phyloP scores from a whole-genome alignment of 2,888 invertebrate genomes.

The Ryuthela nishihirai region DNA sequence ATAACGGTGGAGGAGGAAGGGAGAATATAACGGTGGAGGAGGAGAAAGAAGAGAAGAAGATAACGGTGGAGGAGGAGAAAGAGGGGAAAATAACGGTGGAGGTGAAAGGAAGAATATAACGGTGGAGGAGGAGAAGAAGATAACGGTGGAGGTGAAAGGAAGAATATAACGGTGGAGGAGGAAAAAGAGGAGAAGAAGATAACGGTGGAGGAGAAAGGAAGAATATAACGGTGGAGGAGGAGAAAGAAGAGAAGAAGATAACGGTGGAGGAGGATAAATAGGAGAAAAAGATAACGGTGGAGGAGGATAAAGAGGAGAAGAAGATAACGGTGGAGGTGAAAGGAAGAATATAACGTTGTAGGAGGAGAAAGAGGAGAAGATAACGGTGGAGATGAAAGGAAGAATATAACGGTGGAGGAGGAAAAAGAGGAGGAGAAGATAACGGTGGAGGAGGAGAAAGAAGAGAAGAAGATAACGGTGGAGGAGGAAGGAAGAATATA shows the following conservation, averaged over 20 bases:
- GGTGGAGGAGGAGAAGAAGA: neutral
- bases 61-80: neutral
- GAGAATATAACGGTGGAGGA: neutral
- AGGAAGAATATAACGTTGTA: neutral
- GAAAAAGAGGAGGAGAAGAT: neutral
- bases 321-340: neutral
- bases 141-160: neutral
- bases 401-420: neutral
- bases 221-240: neutral
- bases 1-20: neutral
- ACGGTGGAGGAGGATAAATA: neutral
- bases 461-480: neutral
- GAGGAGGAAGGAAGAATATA: neutral
- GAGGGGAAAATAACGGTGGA: neutral
- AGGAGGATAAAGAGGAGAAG: neutral
- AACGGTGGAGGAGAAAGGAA: neutral
- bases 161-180: neutral
- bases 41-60: neutral
- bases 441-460: neutral
- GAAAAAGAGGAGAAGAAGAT: neutral
- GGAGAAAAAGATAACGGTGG: neutral
- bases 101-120: neutral
- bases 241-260: neutral
- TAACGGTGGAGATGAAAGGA: neutral
- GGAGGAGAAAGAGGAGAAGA: neutral